A percentile compares a stretch with the other conserved stretches of the same genome.
Conservation (phyloP, 2,888 invertebrate species). For the Abrostola tripartita region DNA sequence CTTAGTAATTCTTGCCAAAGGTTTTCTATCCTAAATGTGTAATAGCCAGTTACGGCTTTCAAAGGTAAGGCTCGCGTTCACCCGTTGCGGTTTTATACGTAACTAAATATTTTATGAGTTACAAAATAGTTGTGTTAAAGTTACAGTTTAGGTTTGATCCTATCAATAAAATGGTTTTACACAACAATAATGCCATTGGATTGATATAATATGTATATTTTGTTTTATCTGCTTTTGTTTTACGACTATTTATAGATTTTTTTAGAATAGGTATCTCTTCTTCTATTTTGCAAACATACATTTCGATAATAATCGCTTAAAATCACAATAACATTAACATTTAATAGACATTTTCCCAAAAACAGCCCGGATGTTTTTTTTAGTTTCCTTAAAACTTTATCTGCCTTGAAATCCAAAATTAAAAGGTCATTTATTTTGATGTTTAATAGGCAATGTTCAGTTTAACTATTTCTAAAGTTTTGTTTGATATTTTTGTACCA, state of each 20-base stretch:
- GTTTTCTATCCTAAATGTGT: constrained; percentile 82
- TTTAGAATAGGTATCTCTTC: no score
- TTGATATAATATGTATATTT: constrained; percentile 39
- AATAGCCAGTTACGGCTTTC: constrained; percentile 81
- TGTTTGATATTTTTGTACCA: no score
- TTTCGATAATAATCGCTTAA: no score
- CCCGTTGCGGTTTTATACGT: constrained; percentile 81
- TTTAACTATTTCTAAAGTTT: no score
- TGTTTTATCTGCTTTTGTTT: constrained; percentile 16
- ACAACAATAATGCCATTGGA: constrained; percentile 52
- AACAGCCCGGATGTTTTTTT: no score
- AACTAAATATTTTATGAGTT: constrained; percentile 85
- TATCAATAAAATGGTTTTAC: constrained; percentile 65
- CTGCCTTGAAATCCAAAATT: no score
- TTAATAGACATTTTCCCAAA: no score
- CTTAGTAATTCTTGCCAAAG: constrained; percentile 86
- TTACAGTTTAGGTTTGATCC: constrained; percentile 72
- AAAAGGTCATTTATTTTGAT: no score
- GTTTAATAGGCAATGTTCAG: no score
- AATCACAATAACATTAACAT: no score
- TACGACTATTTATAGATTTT: constrained; percentile 10
- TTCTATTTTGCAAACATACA: no score
- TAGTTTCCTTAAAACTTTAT: no score
- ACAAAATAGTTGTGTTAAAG: constrained; percentile 80
- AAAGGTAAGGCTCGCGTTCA: constrained; percentile 77